Evolutionary conservation across 2,888 invertebrate genomes (phyloP), one percentile per base, ranked within the genome.

Genomic region (Anaspis maculata): DNA sequence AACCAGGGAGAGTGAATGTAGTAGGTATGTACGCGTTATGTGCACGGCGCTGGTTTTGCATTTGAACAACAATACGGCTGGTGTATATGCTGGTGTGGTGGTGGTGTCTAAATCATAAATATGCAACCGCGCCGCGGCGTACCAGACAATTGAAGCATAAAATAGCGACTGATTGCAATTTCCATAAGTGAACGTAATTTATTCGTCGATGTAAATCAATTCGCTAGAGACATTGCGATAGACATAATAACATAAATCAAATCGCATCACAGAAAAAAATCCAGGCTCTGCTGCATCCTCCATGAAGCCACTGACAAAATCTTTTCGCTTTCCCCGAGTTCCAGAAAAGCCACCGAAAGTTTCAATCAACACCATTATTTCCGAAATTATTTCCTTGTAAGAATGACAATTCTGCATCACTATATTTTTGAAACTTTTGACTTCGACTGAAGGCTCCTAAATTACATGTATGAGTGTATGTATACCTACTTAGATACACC

Each of bases 141-240:
- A n/a, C n/a, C n/a, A 48, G 44, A 46, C 42, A 48, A 47, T 48
- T 43, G 44, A 36, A 44, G 41, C 47, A 50, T 47, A 50, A 51
- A 49, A 50, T 48, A 46, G 48, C 42, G 49, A 39, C 50, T 52
- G 51, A 52, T 53, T 53, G 50, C 51, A 43, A 53, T 51, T 52
- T 51, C 49, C 53, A 52, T 52, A 52, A 51, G 52, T 52, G 51
- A 48, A 48, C 46, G 48, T 50, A 51, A 51, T 51, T 52, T 47
- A 51, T 53, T 53, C 47, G 39, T 25, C 12, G 45, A 47, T 46
- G 49, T 39, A 50, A 50, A 52, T 52, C 51, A 48, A 44, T 44
- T 29, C 49, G 37, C 37, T 12, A 13, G 35, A 44, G 46, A 47
- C 47, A 44, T 44, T 46, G 46, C 42, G 31, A 30, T 23, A 32